Conservation (phyloP, 2,113 vertebrate genomes). For the Apodemus speciosus region DNA sequence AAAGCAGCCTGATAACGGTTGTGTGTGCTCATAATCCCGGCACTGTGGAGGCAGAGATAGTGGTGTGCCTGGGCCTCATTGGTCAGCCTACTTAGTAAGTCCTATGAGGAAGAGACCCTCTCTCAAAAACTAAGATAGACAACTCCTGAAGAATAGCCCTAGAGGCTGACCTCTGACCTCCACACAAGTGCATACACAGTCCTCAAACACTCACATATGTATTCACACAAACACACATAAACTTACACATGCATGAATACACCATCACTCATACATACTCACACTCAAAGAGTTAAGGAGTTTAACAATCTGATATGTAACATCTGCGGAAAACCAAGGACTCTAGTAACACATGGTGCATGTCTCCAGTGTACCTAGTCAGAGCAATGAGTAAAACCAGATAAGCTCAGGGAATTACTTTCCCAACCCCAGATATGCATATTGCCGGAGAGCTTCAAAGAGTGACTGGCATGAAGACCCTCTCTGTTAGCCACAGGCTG, state of each 20-base stretch:
- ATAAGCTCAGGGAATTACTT: not conserved
- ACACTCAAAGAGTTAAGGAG: not conserved
- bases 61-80: not conserved
- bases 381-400: not conserved
- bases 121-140: too few relatives aligned
- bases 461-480: not conserved
- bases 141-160: not conserved
- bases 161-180: not conserved
- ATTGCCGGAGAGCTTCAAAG: not conserved
- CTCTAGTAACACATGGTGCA: not conserved
- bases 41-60: not conserved
- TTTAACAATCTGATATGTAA: not conserved
- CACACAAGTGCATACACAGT: not conserved
- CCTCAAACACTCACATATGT: not conserved
- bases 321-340: not conserved
- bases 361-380: too few relatives aligned
- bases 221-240: too few relatives aligned
- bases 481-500: not conserved
- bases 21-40: not conserved
- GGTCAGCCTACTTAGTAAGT: not conserved
- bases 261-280: not conserved
- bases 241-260: not conserved
- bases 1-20: too few relatives aligned
- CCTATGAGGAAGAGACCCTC: too few relatives aligned
- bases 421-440: not conserved